Conservation (phyloP, 2,888 invertebrate genomes). For the Troides aeacus region DNA sequence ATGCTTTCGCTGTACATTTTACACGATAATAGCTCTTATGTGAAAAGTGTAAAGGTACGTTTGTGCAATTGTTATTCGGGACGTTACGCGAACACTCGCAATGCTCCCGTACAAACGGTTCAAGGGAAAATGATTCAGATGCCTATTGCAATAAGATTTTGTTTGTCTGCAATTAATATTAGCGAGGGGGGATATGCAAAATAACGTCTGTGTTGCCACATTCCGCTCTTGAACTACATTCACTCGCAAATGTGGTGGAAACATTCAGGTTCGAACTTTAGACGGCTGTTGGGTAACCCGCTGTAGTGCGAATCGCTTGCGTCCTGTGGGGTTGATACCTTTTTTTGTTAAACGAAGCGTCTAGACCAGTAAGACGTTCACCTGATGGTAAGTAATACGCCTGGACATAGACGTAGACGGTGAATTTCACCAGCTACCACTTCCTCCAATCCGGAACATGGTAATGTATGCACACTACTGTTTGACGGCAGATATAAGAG, state of each 20-base stretch:
- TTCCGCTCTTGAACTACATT: constrained; percentile 61
- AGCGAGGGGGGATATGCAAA: constrained; percentile 47
- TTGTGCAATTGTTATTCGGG: constrained; percentile 9
- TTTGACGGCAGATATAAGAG: too few relatives aligned
- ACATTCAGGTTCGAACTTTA: constrained; percentile 37
- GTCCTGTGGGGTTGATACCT: constrained; percentile 9
- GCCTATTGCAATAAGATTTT: constrained; percentile 20
- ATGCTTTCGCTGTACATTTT: not conserved
- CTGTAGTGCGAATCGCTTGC: not conserved
- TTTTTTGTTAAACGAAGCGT: too few relatives aligned
- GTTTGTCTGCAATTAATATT: constrained; percentile 4
- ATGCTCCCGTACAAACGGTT: not conserved
- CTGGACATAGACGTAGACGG: too few relatives aligned
- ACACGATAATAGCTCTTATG: not conserved
- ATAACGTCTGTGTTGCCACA: constrained; percentile 52
- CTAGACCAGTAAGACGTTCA: too few relatives aligned
- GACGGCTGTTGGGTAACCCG: constrained; percentile 49
- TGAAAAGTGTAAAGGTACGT: not conserved
- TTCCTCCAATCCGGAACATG: too few relatives aligned
- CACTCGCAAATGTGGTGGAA: constrained; percentile 56
- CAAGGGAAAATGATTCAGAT: constrained; percentile 12
- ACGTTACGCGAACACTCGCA: not conserved
- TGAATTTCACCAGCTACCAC: too few relatives aligned
- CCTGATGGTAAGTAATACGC: too few relatives aligned
- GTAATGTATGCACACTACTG: too few relatives aligned